Percentiles rank a stretch among this genome's conserved stretches.
Conservation (phyloP, 2,113 vertebrate genomes). For the Pontoporia blainvillei region DNA sequence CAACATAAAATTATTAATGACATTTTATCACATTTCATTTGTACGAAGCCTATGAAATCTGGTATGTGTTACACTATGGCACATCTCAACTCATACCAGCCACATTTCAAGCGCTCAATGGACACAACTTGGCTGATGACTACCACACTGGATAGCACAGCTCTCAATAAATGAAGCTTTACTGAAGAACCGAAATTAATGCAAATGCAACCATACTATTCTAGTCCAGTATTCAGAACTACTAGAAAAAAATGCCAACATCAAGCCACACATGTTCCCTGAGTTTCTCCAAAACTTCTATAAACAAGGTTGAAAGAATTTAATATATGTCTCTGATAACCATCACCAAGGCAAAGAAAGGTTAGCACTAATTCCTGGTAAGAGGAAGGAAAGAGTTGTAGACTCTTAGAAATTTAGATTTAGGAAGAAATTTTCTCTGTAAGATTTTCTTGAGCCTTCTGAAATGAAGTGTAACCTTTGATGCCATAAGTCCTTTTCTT, state of each 20-base stretch:
- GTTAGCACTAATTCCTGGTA: background rate
- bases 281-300: background rate
- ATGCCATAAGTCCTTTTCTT: background rate
- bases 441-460: background rate
- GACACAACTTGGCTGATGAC: background rate
- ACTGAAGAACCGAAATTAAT: background rate
- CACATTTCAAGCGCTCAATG: background rate
- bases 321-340: background rate
- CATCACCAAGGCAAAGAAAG: background rate
- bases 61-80: background rate
- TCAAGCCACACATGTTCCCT: background rate
- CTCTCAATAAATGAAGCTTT: background rate
- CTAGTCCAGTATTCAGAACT: background rate
- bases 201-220: background rate
- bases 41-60: background rate
- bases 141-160: background rate
- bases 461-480: slow-evolving; percentile 18
- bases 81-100: background rate
- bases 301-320: background rate
- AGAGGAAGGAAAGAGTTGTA: background rate
- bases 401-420: slow-evolving; percentile 16
- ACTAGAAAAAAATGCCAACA: background rate
- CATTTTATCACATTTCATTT: background rate
- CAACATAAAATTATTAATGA: background rate
- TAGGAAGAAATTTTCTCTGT: background rate